phyloP scores from a whole-genome alignment of 2,888 invertebrate species.

The Halictus ligatus region DNA sequence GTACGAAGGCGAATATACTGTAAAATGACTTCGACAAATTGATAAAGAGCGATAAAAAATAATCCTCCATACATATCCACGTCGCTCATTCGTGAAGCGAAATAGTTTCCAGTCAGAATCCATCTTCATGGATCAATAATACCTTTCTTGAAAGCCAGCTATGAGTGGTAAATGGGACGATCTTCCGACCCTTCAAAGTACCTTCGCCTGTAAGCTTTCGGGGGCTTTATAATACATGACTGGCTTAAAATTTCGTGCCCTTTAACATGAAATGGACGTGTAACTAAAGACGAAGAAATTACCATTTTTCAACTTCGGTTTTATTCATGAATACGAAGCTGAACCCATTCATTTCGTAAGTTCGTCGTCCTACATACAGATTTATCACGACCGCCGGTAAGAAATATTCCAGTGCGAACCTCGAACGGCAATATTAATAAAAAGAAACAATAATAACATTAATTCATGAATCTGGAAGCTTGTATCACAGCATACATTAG shows the following conservation, averaged over 20 bases:
- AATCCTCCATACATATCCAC: conserved; percentile 32
- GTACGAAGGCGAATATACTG: not conserved
- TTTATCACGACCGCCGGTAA: not conserved
- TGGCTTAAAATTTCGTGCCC: conserved; percentile 40
- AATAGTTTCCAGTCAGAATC: conserved; percentile 47
- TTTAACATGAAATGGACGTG: conserved; percentile 54
- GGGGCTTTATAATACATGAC: conserved; percentile 53
- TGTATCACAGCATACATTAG: no score
- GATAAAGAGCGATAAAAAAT: conserved; percentile 31
- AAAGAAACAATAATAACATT: not conserved
- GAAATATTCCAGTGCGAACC: not conserved
- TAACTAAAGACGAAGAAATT: conserved; percentile 31
- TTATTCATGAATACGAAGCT: not conserved
- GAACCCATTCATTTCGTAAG: not conserved
- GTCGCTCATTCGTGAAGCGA: conserved; percentile 26
- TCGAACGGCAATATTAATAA: not conserved
- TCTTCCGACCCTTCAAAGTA: conserved; percentile 60
- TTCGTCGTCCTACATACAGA: not conserved
- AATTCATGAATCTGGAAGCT: no score
- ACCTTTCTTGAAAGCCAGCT: conserved; percentile 58
- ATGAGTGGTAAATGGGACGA: conserved; percentile 64
- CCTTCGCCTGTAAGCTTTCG: conserved; percentile 39
- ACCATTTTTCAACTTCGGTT: conserved; percentile 2
- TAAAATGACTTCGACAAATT: conserved; percentile 36
- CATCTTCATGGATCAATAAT: conserved; percentile 61